Percentiles rank a stretch among this genome's conserved stretches.
These are phyloP conservation scores for Trichechus manatus DNA, from an alignment of 2,113 vertebrate genomes.

Conservation along the genomic window DNA sequence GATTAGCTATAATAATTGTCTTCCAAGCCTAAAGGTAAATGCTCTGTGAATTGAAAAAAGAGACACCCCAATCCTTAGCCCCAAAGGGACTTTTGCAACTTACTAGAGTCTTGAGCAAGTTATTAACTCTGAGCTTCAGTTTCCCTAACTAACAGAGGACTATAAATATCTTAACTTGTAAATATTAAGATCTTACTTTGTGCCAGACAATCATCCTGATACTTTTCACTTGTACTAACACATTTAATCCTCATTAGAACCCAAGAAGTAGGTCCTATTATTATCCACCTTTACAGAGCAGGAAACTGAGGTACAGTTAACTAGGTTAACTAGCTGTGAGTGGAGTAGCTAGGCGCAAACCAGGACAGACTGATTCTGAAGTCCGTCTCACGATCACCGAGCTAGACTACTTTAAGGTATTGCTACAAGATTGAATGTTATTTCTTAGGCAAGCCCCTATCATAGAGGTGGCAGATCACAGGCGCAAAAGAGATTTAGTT, in stretches of 20 bases:
- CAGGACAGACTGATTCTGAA: background rate
- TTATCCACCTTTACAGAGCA: background rate
- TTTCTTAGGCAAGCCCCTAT: background rate
- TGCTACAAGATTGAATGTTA: background rate
- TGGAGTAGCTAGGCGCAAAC: background rate
- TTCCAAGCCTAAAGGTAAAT: background rate
- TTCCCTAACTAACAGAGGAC: background rate
- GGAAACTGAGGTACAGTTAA: constrained; percentile 34
- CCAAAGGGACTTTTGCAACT: background rate
- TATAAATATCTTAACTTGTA: background rate
- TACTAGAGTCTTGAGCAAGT: background rate
- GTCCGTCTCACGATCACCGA: background rate
- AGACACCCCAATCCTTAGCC: accelerated
- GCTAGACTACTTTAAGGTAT: background rate
- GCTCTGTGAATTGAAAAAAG: constrained; percentile 29
- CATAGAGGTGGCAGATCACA: background rate
- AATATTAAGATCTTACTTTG: constrained; percentile 14
- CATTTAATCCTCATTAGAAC: constrained; percentile 41
- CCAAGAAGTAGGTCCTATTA: background rate
- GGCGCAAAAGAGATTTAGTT: background rate
- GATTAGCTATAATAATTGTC: background rate
- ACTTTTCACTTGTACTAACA: constrained; percentile 47
- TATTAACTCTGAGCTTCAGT: constrained; percentile 17
- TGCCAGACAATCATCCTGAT: background rate
- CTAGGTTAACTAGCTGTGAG: background rate